Base-by-base conservation (phyloP, 2,797 vertebrate species). In the Enteromius treurensis region DNA sequence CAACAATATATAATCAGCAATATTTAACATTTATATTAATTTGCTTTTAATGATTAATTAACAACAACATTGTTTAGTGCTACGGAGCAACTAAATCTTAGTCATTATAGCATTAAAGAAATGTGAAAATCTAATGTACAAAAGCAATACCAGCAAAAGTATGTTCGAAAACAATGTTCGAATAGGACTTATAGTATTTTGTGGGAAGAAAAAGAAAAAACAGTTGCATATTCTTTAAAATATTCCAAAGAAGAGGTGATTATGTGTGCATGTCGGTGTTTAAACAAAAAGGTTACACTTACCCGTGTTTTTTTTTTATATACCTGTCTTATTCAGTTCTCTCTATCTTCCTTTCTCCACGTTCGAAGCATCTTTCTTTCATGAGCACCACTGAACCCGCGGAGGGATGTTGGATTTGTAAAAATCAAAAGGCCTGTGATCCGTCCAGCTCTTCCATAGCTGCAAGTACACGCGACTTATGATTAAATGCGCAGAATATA, bases 351-450 rank as follows among this genome's bases (percentile, higher is more conserved):
- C 26, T 37, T 62, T 40, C 80, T 74, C 23, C 1, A 3, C 11
- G 78, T 83, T 45, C 15, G 0, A 10, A 42, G 77, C 58, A 74
- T 84, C 45, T 79, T 79, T 67, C 55, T 80, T 81, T 83, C 81
- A 60, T 58, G 55, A 73, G 53, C 69, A 37, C 42, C 29, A 9
- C 80, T 82, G 64, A 83, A 79, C 26, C 76, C 40, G 60, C 1
- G 45, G 42, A 76, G 29, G 77, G 49, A 49, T 67, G 76, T 76
- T 83, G 81, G 73, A 79, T 80, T 79, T 62, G 58, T 81, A n/a
- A 58, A 86, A 86, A 86, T 86, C 76, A 87, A 69, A 87, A 74
- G 80, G 86, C 80, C 83, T 53, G 37, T 85, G 86, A 87, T 87
- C 86, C 70, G 29, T 76, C 70, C 70, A 62, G 79, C 80, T 62